Base-by-base conservation (phyloP, 2,113 vertebrate species). In the Hippocampus barbouri region DNA sequence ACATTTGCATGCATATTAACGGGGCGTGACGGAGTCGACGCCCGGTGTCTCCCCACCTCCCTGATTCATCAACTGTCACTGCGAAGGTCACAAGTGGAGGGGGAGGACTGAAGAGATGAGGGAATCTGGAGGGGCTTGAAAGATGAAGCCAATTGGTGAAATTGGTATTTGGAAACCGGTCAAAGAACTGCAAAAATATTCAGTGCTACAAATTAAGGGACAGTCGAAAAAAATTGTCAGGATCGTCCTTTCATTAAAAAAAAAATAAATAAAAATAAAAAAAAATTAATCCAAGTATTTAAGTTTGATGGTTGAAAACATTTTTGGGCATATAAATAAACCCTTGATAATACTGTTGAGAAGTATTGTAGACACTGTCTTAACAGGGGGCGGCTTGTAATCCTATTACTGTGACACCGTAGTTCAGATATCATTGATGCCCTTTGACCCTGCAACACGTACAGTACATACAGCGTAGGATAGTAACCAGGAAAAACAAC, bases 1-100 rank as follows among this genome's bases (percentile, higher is more conserved):
- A 88, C 90, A 92, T 93, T 92, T 92, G 91, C 91, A 91, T 93
- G 91, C 90, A 92, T 91, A 91, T 92, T 90, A 93, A 92, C 86
- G 72, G 91, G 74, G 79, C 88, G 75, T 91, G 89, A 92, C 86
- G 79, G 81, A 79, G 86, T 80, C 74, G 54, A 79, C 71, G 83
- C 82, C 77, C 56, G 49, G 90, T 80, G 88, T 88, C 88, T 80
- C 85, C 78, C 84, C n/a, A 54, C 85, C 85, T 84, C 85, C 83
- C 83, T 89, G 86, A 92, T 92, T 87, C 91, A 90, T 92, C 91
- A 92, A 66, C 86, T 91, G 91, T 91, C 90, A 88, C 61, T 47
- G 76, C 84, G 91, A 92, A 92, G 91, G 91, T 91, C 91, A 91
- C 77, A 81, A 73, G 38, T 69, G 69, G 73, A 64, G 78, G 81